phyloP scores from a whole-genome alignment of 1,140 invertebrate species.

The Magallana ariakensis region DNA sequence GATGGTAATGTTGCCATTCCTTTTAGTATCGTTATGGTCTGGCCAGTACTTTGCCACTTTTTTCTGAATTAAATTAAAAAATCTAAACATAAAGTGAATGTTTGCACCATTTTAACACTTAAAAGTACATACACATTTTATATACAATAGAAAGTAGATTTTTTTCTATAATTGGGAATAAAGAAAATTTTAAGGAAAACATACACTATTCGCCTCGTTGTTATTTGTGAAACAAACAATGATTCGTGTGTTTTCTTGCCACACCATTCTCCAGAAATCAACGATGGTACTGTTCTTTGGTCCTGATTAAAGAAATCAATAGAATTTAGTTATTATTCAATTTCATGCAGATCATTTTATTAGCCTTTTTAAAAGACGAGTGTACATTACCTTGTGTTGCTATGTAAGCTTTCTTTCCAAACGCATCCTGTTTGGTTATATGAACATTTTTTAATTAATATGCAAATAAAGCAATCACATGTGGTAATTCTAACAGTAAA shows the following conservation, averaged over 20 bases:
- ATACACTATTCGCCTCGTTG: constrained; percentile 45
- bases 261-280: constrained; percentile 60
- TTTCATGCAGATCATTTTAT: too few species aligned
- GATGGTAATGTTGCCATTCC: not conserved
- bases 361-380: not conserved
- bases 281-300: constrained; percentile 48
- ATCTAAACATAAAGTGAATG: rapidly evolving
- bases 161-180: too few species aligned
- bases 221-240: constrained; percentile 55
- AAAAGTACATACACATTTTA: rapidly evolving
- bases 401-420: constrained; percentile 6
- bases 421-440: not conserved
- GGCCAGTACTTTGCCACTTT: not conserved
- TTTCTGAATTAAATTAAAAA: not conserved
- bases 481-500: too few species aligned
- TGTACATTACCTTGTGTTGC: not conserved
- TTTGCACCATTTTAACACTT: too few species aligned
- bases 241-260: constrained; percentile 50
- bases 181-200: too few species aligned
- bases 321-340: too few species aligned
- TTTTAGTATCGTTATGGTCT: not conserved
- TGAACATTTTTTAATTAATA: too few species aligned
- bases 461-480: too few species aligned
- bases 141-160: too few species aligned
- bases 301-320: not conserved